These are phyloP conservation scores for Coreius guichenoti DNA, from an alignment of 2,797 vertebrate genomes.

Conservation along the genomic window DNA sequence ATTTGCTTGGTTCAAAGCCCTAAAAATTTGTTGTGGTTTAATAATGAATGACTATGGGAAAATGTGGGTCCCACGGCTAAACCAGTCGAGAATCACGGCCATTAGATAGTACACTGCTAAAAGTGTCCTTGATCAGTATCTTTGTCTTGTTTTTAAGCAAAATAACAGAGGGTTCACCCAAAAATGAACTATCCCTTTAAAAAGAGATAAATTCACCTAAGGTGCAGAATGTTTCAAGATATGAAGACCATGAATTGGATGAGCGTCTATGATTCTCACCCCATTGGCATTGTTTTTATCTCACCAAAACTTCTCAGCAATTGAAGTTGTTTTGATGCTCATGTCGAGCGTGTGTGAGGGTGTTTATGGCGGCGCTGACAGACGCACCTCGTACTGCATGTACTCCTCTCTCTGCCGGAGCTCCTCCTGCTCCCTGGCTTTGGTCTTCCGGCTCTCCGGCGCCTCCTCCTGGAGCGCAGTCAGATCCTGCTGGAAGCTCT, in stretches of 20 bases:
- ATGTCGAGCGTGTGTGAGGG: background rate
- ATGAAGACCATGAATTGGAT: too few species aligned
- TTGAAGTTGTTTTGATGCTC: too few species aligned
- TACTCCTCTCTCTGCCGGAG: conserved; percentile 84
- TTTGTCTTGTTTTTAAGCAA: background rate
- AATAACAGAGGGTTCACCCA: too few species aligned
- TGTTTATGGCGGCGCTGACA: background rate
- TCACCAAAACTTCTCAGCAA: background rate
- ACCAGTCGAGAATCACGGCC: too few species aligned
- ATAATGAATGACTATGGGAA: too few species aligned
- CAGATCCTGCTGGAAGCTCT: conserved; percentile 83
- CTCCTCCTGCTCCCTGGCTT: conserved; percentile 84
- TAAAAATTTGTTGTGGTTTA: too few species aligned
- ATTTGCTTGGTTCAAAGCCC: too few species aligned
- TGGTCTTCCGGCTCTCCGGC: conserved; percentile 75
- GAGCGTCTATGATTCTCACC: background rate
- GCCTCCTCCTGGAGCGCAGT: conserved; percentile 76
- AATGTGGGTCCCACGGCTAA: too few species aligned
- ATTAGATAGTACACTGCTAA: background rate
- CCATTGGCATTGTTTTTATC: background rate
- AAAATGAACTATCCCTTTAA: background rate
- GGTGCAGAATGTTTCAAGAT: background rate
- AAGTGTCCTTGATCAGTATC: background rate
- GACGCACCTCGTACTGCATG: conserved; percentile 81
- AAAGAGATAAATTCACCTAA: background rate